Percentiles rank a stretch among this genome's conserved stretches.
phyloP scores from a whole-genome alignment of 2,113 vertebrate genomes.

The Isichthys henryi region DNA sequence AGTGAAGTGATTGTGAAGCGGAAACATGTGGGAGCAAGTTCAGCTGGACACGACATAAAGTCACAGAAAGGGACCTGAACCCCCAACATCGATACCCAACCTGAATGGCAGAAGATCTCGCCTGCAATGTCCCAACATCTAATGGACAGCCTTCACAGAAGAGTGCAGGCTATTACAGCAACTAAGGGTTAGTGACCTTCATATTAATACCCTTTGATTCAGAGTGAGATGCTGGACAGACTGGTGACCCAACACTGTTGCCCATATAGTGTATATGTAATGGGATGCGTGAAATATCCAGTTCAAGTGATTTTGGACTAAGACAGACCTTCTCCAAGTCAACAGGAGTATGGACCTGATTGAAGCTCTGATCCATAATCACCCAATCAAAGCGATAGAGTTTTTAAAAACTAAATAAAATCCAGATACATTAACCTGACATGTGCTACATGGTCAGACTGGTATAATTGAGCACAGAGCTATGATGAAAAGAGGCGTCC shows the following conservation, averaged over 20 bases:
- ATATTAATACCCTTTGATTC: not conserved
- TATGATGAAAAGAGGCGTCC: not conserved
- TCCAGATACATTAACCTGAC: not conserved
- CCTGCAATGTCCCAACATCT: not conserved
- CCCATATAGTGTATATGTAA: not conserved
- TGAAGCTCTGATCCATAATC: not conserved
- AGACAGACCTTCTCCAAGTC: not conserved
- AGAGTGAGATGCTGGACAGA: not conserved
- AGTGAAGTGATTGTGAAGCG: not conserved
- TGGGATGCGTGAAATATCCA: not conserved
- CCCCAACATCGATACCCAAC: not conserved
- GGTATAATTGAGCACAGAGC: not conserved
- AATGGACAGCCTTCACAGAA: not conserved
- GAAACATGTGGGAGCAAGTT: not conserved
- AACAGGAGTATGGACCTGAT: not conserved
- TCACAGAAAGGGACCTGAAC: not conserved
- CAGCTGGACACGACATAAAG: too few species aligned
- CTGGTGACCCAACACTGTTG: not conserved
- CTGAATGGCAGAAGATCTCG: not conserved
- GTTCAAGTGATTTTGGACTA: not conserved
- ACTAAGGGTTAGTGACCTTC: not conserved
- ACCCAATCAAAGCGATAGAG: constrained; percentile 2
- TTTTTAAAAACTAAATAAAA: not conserved
- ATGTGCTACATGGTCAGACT: not conserved
- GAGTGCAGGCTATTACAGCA: not conserved